These are phyloP conservation scores for Saguinus imperator DNA, from an alignment of 2,113 vertebrate genomes.

Conservation along the genomic window DNA sequence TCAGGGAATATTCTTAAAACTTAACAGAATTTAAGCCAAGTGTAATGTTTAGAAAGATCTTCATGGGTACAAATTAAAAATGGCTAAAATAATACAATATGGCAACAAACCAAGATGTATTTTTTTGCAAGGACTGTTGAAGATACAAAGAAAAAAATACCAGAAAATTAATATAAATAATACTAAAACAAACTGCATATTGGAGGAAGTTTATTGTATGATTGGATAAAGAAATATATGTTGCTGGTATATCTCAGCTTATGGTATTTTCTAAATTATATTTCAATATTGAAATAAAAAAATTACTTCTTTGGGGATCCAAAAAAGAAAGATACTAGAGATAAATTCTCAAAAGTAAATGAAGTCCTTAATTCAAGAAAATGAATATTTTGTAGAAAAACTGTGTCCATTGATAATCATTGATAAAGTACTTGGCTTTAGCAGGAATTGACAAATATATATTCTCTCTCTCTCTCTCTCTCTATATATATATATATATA, in stretches of 20 bases:
- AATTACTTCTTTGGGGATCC: not conserved
- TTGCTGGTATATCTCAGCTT: not conserved
- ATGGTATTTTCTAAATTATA: not conserved
- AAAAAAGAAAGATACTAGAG: not conserved
- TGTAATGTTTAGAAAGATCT: not conserved
- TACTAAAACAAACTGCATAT: not conserved
- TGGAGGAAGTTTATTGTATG: not conserved
- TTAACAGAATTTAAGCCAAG: slow-evolving; percentile 10
- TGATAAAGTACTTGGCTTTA: not conserved
- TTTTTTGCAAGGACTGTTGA: not conserved
- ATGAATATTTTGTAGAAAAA: not conserved
- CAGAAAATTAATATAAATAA: not conserved
- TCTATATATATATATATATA: no score
- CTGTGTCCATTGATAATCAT: not conserved
- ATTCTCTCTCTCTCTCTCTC: no score
- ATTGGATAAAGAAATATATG: not conserved
- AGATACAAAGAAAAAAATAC: not conserved
- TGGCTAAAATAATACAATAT: not conserved
- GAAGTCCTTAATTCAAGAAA: not conserved
- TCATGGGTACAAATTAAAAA: not conserved
- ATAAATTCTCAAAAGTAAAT: not conserved
- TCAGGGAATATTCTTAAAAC: not conserved
- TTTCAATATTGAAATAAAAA: not conserved
- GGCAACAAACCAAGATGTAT: not conserved
- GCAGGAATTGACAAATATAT: not conserved